phyloP scores from a whole-genome alignment of 2,888 invertebrate species.

The Microctonus aethiopoides region DNA sequence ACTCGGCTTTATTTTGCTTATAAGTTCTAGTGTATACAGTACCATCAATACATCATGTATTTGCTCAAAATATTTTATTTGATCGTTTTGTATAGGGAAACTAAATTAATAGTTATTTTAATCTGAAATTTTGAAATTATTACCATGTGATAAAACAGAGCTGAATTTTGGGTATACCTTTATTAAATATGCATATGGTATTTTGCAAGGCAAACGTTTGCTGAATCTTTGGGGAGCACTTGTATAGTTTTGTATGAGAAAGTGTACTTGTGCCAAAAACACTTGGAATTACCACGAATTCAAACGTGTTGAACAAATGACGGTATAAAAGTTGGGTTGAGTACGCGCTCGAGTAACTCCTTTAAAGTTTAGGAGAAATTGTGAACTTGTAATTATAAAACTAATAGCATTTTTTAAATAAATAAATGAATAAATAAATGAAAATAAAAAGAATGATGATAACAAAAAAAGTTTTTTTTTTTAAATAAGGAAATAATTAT shows the following conservation, averaged over 20 bases:
- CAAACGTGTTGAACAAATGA: background rate
- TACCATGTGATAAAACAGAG: slow-evolving; percentile 15
- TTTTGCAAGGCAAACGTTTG: slow-evolving; percentile 56
- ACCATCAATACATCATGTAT: no score
- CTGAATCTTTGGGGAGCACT: slow-evolving; percentile 39
- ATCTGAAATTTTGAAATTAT: slow-evolving; percentile 20
- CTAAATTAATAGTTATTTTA: slow-evolving; percentile 10
- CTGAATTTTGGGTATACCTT: slow-evolving; percentile 24
- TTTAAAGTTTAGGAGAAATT: background rate
- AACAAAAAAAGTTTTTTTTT: no score
- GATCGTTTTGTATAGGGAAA: background rate
- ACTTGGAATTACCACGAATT: background rate
- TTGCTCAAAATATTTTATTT: no score
- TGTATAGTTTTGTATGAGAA: background rate
- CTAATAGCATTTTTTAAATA: no score
- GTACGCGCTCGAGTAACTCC: background rate
- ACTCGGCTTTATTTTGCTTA: no score
- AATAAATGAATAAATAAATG: no score
- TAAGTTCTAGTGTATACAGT: no score
- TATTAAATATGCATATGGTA: slow-evolving; percentile 55
- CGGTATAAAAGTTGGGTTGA: background rate
- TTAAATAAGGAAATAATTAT: no score
- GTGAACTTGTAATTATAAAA: background rate
- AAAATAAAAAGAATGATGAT: no score
- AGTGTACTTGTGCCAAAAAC: background rate